phyloP scores from a whole-genome alignment of 2,797 vertebrate species.

The Rhincodon typus region DNA sequence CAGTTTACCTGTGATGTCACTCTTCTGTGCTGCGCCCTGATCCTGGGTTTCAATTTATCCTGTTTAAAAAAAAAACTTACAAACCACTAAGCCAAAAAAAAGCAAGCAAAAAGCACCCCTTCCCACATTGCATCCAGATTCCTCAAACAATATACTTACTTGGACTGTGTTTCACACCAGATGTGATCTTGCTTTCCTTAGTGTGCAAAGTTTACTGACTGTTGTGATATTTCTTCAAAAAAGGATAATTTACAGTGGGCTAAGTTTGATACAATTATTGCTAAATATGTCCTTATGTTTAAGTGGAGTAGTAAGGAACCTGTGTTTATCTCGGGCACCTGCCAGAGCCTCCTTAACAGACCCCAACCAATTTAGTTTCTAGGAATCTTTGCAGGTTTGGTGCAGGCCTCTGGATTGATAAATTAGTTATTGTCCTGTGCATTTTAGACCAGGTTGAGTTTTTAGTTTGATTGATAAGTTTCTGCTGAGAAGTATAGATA shows the following conservation, averaged over 20 bases:
- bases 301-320: neutral
- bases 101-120: too few species aligned
- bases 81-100: too few species aligned
- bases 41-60: too few species aligned
- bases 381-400: neutral
- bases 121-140: too few species aligned
- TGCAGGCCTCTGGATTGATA: neutral
- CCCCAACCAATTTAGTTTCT: neutral
- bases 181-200: too few species aligned
- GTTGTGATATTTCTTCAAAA: neutral
- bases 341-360: neutral
- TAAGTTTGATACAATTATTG: neutral
- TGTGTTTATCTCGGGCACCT: neutral
- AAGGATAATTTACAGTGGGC: neutral
- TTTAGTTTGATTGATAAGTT: neutral
- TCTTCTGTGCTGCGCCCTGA: too few species aligned
- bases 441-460: neutral
- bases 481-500: neutral
- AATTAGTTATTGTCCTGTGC: neutral
- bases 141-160: too few species aligned
- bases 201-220: too few species aligned
- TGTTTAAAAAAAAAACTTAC: too few species aligned
- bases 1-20: too few species aligned
- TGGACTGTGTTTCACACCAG: too few species aligned
- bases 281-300: neutral